Base-by-base conservation (phyloP, 2,888 invertebrate genomes). In the Hecatera dysodea region DNA sequence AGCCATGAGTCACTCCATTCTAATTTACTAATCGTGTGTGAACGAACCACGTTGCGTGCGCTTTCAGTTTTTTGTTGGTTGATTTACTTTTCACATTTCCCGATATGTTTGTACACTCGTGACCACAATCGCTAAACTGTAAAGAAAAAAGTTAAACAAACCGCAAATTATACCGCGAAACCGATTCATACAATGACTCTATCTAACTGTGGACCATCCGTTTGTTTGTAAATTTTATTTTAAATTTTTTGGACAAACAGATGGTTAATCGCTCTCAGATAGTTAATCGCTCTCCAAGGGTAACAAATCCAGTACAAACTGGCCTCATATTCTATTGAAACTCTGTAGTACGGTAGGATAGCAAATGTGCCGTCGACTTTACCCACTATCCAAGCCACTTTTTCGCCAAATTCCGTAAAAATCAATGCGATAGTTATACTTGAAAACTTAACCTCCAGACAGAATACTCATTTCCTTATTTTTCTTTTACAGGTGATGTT, bases 61-160 rank as follows among this genome's bases (percentile, higher is more conserved):
- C 52, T 57, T 75, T 65, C 44, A 65, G 4, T 53, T 69, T 44
- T 60, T 64, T 67, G 22, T 75, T 75, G 27, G 53, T 61, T 59
- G 48, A 59, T 67, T 75, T 72, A 72, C 64, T 77, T 78, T 59
- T 63, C n/a, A 69, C 59, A 63, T 78, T 70, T 70, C n/a, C 66
- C 42, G 66, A 79, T 64, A 56, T 50, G n/a, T 73, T 52, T 63
- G 9, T 60, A 64, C 44, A 52, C 53, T 78, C 52, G 53, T 75
- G 57, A 50, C 53, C 55, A 24, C 65, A 17, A 27, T 2, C 22
- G 56, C 50, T 55, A 48, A 74, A 53, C 60, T 61, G 27, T 56
- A 22, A 61, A 55, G 17, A 56, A 64, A 65, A 57, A 11, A 50
- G 39, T 69, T 44, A 52, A 63, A 52, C 17, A 33, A 65, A 55